phyloP scores from a whole-genome alignment of 1,140 invertebrate species.

The Diorhabda elongata region DNA sequence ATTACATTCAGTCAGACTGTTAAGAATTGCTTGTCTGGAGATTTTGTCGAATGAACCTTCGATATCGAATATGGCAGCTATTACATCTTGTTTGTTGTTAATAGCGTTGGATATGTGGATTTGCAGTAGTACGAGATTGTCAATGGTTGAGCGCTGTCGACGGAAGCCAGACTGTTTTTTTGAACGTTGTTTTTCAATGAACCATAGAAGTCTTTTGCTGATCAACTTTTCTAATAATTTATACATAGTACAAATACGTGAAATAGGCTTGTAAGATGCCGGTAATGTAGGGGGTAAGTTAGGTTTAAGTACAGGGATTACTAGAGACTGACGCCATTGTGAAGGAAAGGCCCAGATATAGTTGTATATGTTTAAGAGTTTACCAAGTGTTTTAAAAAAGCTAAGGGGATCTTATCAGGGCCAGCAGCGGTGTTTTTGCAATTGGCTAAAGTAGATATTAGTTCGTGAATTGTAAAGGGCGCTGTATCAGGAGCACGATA shows the following conservation, averaged over 20 bases:
- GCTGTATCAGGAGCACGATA: no score
- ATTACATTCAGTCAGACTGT: no score
- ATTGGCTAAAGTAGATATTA: not conserved
- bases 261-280: constrained; percentile 12
- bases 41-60: no score
- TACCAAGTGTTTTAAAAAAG: no score
- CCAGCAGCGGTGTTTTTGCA: not conserved
- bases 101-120: no score
- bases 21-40: no score
- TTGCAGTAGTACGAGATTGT: no score
- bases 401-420: no score
- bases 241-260: constrained; percentile 17
- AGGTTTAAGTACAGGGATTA: constrained; percentile 16
- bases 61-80: no score
- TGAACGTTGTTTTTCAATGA: constrained; percentile 8
- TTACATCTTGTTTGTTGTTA: no score
- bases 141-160: no score
- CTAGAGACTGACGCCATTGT: constrained; percentile 10
- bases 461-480: not conserved
- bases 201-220: constrained; percentile 12
- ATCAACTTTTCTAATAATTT: constrained; percentile 22
- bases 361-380: no score
- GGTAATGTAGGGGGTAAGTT: not conserved
- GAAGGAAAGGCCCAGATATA: not conserved
- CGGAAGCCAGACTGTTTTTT: not conserved